These are phyloP conservation scores for Sciurus vulgaris DNA, from an alignment of 2,797 vertebrate genomes.

Conservation along the genomic window DNA sequence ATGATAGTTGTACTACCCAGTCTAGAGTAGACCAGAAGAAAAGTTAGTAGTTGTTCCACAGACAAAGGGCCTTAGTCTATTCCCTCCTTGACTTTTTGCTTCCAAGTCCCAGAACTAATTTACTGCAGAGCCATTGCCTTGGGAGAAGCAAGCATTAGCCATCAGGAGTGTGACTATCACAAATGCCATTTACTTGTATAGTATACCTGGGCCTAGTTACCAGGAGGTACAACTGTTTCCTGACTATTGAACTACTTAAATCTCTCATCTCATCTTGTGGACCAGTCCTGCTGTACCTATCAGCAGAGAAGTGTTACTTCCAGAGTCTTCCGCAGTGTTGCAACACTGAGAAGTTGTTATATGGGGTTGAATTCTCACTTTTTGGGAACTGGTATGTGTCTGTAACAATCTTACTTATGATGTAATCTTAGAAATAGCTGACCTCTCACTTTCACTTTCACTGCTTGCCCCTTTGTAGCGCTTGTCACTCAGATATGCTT, in stretches of 20 bases:
- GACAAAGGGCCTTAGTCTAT: not conserved
- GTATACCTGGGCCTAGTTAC: not conserved
- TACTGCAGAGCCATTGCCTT: slow-evolving; percentile 14
- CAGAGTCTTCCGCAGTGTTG: slow-evolving; percentile 45
- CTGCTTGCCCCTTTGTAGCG: slow-evolving; percentile 82
- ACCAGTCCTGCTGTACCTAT: not conserved
- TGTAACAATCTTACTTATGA: slow-evolving; percentile 48
- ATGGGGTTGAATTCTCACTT: slow-evolving; percentile 64
- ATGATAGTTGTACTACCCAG: not conserved
- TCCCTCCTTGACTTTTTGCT: slow-evolving; percentile 52
- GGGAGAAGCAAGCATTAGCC: not conserved
- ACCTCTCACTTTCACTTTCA: slow-evolving; percentile 70
- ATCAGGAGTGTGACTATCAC: not conserved
- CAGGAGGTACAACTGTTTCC: not conserved
- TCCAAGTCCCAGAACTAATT: slow-evolving; percentile 40
- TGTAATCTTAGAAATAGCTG: slow-evolving; percentile 51
- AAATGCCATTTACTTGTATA: not conserved
- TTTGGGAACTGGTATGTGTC: slow-evolving; percentile 67
- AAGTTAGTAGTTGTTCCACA: not conserved
- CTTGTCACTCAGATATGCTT: slow-evolving; percentile 75
- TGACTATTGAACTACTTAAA: not conserved
- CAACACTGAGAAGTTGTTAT: slow-evolving; percentile 66
- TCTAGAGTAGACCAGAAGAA: not conserved
- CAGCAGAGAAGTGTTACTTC: slow-evolving; percentile 38
- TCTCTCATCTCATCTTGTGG: slow-evolving; percentile 48